Base-by-base conservation (phyloP, 2,113 vertebrate genomes). In the Apteryx mantelli region DNA sequence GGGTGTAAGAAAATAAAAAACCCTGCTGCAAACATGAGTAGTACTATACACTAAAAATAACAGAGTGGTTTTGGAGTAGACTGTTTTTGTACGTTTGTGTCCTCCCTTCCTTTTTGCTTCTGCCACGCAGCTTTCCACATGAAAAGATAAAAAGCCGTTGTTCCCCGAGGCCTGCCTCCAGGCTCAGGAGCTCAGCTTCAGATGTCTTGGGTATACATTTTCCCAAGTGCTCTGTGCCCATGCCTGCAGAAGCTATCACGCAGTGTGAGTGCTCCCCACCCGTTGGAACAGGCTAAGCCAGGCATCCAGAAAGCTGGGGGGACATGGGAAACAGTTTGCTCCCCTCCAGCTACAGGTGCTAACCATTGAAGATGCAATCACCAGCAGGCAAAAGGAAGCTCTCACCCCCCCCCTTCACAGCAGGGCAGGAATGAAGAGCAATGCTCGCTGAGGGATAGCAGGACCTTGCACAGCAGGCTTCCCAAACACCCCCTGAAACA, bases 151-250 rank as follows among this genome's bases (percentile, higher is more conserved):
- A 28, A 5, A 6, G 32, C 13, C 38, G 78, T 21, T 78, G 28
- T 28, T 32, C 78, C 70, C 68, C 5, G 7, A 53, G 68, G 28
- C 17, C 11, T 30, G 22, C 13, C 48, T 71, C 36, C 4, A 0
- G 20, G 6, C 74, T 88, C 71, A 64, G 71, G 60, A 90, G 5
- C 40, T 64, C 46, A 82, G 21, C 38, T 75, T 61, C 68, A 64
- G 56, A 52, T 88, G 55, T 46, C 60, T 74, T 53, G 36, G 25
- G 17, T 75, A 26, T 61, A 58, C 81, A 88, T 40, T 40, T 92
- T 58, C 25, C 65, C 34, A 64, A 56, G 5, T 1, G 0, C 68
- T 32, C 13, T 1, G 0, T 13, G 32, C n/a, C 74, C 0, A 1
- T 66, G 46, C 34, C 65, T 66, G 80, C 82, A 44, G 48, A 73